A percentile compares a stretch with the other conserved stretches of the same genome.
phyloP scores from a whole-genome alignment of 23 tunicate species.

The Aplidium turbinatum region DNA sequence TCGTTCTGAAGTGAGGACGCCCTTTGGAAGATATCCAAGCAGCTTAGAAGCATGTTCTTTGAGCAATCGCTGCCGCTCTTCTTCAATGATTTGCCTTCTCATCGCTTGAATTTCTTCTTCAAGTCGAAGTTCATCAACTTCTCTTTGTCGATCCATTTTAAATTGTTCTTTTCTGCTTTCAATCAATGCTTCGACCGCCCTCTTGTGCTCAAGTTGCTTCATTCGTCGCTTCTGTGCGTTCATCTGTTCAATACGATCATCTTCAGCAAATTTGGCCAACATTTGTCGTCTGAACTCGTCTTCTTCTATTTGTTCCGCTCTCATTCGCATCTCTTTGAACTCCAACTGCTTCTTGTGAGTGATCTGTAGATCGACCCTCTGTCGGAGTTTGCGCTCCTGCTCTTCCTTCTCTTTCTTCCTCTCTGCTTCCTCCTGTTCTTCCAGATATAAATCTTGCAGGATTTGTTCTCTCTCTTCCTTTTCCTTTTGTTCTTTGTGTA shows the following conservation, averaged over 20 bases:
- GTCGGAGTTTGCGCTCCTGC: slow-evolving; percentile 67
- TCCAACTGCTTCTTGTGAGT: slow-evolving; percentile 87
- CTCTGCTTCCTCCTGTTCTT: slow-evolving; percentile 95
- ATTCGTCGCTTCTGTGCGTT: slow-evolving; percentile 95
- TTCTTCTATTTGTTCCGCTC: slow-evolving; percentile 82
- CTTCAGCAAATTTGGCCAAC: slow-evolving; percentile 98
- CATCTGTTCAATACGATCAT: slow-evolving; percentile 98
- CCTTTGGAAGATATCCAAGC: slow-evolving; percentile 97
- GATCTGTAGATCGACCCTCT: slow-evolving; percentile 87
- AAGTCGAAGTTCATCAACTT: slow-evolving; percentile 62
- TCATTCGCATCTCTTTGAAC: slow-evolving; percentile 73
- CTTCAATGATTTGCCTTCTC: slow-evolving; percentile 89
- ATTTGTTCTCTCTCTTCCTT: slow-evolving; percentile 88
- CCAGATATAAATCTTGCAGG: slow-evolving; percentile 73
- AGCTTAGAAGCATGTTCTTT: slow-evolving; percentile 88
- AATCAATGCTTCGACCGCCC: slow-evolving; percentile 87
- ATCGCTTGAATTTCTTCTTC: slow-evolving; percentile 69
- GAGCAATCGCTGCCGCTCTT: slow-evolving; percentile 91
- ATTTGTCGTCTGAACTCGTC: slow-evolving; percentile 91
- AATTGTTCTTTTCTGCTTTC: slow-evolving; percentile 73
- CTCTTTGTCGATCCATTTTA: slow-evolving; percentile 72
- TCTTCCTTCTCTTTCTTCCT: slow-evolving; percentile 71
- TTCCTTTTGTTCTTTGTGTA: slow-evolving; percentile 49
- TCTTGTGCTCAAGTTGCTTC: slow-evolving; percentile 95
- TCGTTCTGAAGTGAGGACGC: slow-evolving; percentile 63